A percentile compares a stretch with the other conserved stretches of the same genome.
phyloP scores from a whole-genome alignment of 1,140 invertebrate genomes.

The Drosophila seguyi region DNA sequence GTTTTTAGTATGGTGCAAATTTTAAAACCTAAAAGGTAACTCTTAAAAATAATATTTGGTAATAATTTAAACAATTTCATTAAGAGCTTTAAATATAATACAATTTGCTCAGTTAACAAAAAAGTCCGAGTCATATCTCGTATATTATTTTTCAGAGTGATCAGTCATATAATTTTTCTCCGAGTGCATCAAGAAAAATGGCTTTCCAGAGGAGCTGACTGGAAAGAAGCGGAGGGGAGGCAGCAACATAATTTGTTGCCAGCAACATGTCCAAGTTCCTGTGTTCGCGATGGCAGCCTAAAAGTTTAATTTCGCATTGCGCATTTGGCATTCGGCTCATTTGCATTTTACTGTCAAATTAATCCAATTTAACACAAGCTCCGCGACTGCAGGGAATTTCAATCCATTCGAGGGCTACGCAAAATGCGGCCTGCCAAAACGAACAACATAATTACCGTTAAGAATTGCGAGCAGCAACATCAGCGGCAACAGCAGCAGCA shows the following conservation, averaged over 20 bases:
- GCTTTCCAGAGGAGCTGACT: slow-evolving; percentile 8
- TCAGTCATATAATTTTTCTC: background rate
- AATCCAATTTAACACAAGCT: slow-evolving; percentile 83
- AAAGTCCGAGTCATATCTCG: background rate
- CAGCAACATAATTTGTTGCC: slow-evolving; percentile 77
- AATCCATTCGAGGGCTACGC: slow-evolving; percentile 54
- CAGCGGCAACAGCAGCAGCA: slow-evolving; percentile 15
- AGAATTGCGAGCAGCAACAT: slow-evolving; percentile 69
- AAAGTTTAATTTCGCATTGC: slow-evolving; percentile 70
- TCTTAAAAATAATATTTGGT: background rate
- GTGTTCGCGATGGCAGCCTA: slow-evolving; percentile 30
- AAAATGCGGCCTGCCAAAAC: slow-evolving; percentile 76
- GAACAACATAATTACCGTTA: slow-evolving; percentile 84
- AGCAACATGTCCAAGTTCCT: slow-evolving; percentile 58
- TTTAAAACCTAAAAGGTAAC: background rate
- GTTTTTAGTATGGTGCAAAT: no score
- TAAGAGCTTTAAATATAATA: background rate
- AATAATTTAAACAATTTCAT: background rate
- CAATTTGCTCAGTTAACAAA: background rate
- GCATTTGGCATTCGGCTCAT: slow-evolving; percentile 79
- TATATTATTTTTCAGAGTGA: background rate
- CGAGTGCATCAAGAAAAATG: slow-evolving; percentile 23
- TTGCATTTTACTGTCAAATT: slow-evolving; percentile 85
- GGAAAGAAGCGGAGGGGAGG: slow-evolving; percentile 19
- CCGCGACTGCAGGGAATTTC: slow-evolving; percentile 23